phyloP scores from a whole-genome alignment of 2,888 invertebrate species.

The Aphodius granarius region DNA sequence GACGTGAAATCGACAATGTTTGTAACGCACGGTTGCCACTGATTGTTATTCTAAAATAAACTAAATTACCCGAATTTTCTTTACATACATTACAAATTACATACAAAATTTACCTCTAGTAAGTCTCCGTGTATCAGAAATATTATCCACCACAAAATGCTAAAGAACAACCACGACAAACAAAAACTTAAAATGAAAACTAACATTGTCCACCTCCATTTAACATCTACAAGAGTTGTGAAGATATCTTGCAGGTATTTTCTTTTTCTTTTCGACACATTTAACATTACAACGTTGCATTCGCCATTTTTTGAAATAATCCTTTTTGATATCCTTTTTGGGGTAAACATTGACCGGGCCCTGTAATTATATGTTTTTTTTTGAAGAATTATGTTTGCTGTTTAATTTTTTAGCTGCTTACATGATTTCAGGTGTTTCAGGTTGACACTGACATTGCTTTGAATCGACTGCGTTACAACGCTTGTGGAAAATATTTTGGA shows the following conservation, averaged over 20 bases:
- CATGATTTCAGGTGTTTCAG: not conserved
- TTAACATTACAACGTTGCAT: not conserved
- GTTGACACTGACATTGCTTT: not conserved
- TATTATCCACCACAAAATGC: slow-evolving; percentile 88
- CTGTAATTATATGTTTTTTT: not conserved
- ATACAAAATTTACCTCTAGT: slow-evolving; percentile 35
- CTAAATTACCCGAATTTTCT: slow-evolving; percentile 61
- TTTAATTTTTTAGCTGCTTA: not conserved
- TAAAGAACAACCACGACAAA: slow-evolving; percentile 85
- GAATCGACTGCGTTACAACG: not conserved
- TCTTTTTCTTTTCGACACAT: not conserved
- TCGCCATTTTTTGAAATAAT: slow-evolving; percentile 2
- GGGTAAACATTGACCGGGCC: not conserved
- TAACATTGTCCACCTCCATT: slow-evolving; percentile 90
- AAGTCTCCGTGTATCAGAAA: slow-evolving; percentile 88
- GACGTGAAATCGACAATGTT: slow-evolving; percentile 88
- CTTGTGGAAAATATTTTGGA: not conserved
- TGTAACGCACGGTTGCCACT: slow-evolving; percentile 83
- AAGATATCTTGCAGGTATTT: slow-evolving; percentile 2
- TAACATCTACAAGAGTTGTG: slow-evolving; percentile 81
- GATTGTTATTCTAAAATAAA: slow-evolving; percentile 59
- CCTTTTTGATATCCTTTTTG: not conserved
- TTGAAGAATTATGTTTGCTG: not conserved
- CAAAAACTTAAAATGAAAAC: slow-evolving; percentile 82
- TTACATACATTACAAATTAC: not conserved